phyloP scores from a whole-genome alignment of 2,888 invertebrate genomes.

The Chloromyia formosa region DNA sequence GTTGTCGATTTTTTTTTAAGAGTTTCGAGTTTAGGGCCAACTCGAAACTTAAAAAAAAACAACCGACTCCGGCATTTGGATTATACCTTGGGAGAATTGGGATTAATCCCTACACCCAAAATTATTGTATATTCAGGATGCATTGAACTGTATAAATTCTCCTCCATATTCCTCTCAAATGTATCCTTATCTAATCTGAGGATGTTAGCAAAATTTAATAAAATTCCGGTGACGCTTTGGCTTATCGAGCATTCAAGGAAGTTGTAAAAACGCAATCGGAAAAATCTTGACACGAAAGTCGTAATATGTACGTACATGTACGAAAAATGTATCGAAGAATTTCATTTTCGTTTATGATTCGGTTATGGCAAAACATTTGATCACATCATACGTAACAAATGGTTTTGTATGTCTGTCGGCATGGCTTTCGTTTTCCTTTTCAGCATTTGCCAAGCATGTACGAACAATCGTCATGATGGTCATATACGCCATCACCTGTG shows the following conservation, averaged over 20 bases:
- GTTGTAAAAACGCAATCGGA: background rate
- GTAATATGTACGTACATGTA: too few species aligned
- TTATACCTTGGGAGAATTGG: too few species aligned
- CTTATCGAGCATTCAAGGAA: background rate
- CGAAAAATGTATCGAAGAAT: background rate
- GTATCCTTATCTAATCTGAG: too few species aligned
- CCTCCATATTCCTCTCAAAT: too few species aligned
- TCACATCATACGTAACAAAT: constrained; percentile 10
- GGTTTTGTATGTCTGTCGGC: background rate
- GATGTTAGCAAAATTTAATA: background rate
- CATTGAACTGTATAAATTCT: too few species aligned
- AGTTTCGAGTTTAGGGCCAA: too few species aligned
- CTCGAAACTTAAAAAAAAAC: too few species aligned
- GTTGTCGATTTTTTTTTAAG: too few species aligned
- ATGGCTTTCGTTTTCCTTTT: background rate
- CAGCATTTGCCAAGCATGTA: background rate
- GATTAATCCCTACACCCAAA: too few species aligned
- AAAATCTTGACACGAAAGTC: background rate
- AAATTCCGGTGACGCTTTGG: background rate
- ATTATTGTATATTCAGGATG: too few species aligned
- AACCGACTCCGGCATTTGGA: too few species aligned
- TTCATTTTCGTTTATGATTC: constrained; percentile 4
- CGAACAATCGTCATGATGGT: background rate
- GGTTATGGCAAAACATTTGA: constrained; percentile 4
- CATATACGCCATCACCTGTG: background rate